Evolutionary conservation across 2,888 invertebrate genomes (phyloP), one percentile per base, ranked within the genome.

Genomic region (Apodemia duryi): DNA sequence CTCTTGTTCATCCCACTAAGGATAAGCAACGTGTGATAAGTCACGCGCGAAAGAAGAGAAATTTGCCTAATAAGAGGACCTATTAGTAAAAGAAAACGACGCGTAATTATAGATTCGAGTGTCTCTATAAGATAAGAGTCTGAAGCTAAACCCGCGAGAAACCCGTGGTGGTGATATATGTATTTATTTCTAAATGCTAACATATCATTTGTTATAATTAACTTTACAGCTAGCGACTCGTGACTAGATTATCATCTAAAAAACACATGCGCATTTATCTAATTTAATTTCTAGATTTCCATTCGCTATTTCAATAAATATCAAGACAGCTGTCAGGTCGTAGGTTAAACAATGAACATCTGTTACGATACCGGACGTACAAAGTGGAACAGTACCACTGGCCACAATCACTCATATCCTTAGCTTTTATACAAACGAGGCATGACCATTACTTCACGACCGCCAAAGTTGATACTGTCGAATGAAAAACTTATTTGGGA

Each of bases 351-450:
- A 62, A 46, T 38, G 64, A 54, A 61, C 66, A 67, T 66, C 62
- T 65, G 61, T 54, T 63, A 66, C 67, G 57, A 63, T 64, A 68
- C 61, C 68, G 69, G 68, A 68, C 65, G 68, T 54, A 41, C 13
- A 62, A 67, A 69, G 62, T 69, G 63, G 69, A 65, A 61, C 69
- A 69, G 57, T 41, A 49, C 63, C n/a, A 63, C 29, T 28, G 64
- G 35, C 61, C 61, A 65, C 46, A 63, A 68, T 66, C 68, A 62
- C 61, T 66, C 63, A 63, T 60, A 65, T 67, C 69, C 69, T 66
- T 66, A 32, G 35, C 35, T 61, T 6, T 49, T n/a, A n/a, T 51
- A 51, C 35, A 49, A 63, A 51, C 43, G n/a, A 60, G n/a, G 49
- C 21, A 21, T 21, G 6, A 51, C 51, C 51, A 21, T 51, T 51